Percentiles rank a stretch among this genome's conserved stretches.
These are phyloP conservation scores for Cervus canadensis DNA, from an alignment of 2,113 vertebrate genomes.

Conservation along the genomic window DNA sequence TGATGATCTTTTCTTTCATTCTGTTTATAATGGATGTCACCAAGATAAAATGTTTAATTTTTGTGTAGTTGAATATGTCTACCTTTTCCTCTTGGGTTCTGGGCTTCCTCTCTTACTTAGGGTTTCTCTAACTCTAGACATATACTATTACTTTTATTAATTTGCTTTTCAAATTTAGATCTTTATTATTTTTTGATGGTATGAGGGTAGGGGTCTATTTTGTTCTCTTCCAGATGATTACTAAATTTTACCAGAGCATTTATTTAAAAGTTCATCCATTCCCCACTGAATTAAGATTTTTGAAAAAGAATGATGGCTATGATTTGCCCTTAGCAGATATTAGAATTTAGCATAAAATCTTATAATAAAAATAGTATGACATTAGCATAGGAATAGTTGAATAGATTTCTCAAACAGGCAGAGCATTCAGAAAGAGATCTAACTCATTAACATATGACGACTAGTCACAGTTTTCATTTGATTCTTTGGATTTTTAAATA, in stretches of 20 bases:
- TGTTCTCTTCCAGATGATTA: background rate
- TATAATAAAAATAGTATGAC: background rate
- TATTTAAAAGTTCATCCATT: constrained; percentile 7
- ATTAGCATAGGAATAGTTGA: background rate
- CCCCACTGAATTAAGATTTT: constrained; percentile 4
- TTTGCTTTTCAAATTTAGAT: background rate
- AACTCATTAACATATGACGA: background rate
- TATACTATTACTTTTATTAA: background rate
- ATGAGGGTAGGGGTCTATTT: background rate
- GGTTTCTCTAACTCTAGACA: background rate
- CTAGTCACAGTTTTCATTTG: background rate
- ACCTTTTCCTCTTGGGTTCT: background rate
- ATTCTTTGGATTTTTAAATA: background rate
- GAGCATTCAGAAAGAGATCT: background rate
- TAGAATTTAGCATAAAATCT: background rate
- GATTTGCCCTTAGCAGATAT: background rate
- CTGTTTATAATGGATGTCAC: background rate
- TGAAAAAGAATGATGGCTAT: background rate
- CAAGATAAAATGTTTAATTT: background rate
- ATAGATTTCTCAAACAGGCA: background rate
- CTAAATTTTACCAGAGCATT: background rate
- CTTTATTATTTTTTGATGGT: background rate
- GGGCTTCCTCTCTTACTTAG: background rate
- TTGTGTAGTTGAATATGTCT: background rate
- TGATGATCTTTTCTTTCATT: background rate